Conservation (phyloP, 2,113 vertebrate genomes). For the Oreochromis tanganicae region DNA sequence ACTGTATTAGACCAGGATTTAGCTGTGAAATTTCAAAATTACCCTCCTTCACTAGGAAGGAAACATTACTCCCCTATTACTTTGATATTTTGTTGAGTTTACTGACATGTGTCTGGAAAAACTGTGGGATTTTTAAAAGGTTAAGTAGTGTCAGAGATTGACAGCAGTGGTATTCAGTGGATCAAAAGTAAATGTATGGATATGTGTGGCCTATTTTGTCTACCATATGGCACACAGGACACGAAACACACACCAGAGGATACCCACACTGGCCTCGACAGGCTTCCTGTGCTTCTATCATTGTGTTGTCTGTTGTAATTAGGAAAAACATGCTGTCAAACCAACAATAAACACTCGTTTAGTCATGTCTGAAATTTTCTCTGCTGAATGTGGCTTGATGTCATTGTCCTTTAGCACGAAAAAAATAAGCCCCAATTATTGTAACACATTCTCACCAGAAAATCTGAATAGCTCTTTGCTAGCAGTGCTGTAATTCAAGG, state of each 20-base stretch:
- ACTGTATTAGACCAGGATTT: constrained; percentile 29
- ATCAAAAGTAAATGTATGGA: neutral
- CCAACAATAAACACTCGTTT: constrained; percentile 27
- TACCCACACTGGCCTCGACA: neutral
- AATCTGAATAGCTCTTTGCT: constrained; percentile 36
- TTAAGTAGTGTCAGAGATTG: neutral
- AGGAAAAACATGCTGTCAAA: constrained; percentile 51
- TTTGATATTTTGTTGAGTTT: neutral
- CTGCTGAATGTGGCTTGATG: constrained; percentile 30
- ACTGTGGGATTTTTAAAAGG: neutral
- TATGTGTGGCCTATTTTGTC: neutral
- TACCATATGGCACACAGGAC: neutral
- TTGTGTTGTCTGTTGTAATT: constrained; percentile 63
- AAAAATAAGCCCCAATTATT: constrained; percentile 55
- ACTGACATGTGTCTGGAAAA: neutral
- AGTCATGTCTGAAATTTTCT: constrained; percentile 2
- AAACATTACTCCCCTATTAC: neutral
- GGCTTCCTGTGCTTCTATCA: constrained; percentile 7
- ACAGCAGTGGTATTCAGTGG: neutral
- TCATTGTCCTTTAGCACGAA: constrained; percentile 35
- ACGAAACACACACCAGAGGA: neutral
- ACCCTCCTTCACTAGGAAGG: neutral
- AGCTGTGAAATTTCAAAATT: constrained; percentile 9
- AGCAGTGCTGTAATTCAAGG: constrained; percentile 35
- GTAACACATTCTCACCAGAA: constrained; percentile 45